These are phyloP conservation scores for Agapornis canus DNA, from an alignment of 2,797 vertebrate genomes.

Conservation along the genomic window DNA sequence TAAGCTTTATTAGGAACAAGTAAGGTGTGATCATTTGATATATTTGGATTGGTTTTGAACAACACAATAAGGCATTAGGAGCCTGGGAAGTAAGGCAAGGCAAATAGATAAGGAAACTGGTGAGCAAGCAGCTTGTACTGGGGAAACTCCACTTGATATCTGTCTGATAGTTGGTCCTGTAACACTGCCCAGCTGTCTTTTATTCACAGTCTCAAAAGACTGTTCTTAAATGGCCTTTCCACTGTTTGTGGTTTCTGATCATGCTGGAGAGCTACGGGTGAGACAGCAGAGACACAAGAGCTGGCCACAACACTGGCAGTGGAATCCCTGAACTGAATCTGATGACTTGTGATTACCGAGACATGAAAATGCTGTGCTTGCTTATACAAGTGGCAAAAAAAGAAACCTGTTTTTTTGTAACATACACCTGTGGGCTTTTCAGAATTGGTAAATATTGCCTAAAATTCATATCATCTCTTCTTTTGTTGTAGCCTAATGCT, in stretches of 20 bases:
- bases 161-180: accelerated
- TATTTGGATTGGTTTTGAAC: not conserved
- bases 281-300: not conserved
- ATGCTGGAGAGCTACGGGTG: not conserved
- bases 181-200: not conserved
- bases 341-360: not conserved
- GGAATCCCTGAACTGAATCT: not conserved
- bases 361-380: not conserved
- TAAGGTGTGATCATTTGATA: not conserved
- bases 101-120: not conserved
- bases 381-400: not conserved
- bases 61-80: not conserved
- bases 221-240: not conserved
- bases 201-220: not conserved
- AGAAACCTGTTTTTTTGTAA: not conserved
- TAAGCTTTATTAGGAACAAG: not conserved
- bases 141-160: not conserved
- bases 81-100: not conserved
- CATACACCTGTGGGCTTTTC: not conserved
- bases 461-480: not conserved
- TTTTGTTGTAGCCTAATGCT: not conserved
- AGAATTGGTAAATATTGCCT: not conserved
- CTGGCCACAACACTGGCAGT: too few species aligned
- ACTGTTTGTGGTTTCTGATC: not conserved
- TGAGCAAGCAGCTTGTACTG: not conserved